Conservation (phyloP, 92 coral and sea anemone genomes). For the Epizoanthus ramosus region DNA sequence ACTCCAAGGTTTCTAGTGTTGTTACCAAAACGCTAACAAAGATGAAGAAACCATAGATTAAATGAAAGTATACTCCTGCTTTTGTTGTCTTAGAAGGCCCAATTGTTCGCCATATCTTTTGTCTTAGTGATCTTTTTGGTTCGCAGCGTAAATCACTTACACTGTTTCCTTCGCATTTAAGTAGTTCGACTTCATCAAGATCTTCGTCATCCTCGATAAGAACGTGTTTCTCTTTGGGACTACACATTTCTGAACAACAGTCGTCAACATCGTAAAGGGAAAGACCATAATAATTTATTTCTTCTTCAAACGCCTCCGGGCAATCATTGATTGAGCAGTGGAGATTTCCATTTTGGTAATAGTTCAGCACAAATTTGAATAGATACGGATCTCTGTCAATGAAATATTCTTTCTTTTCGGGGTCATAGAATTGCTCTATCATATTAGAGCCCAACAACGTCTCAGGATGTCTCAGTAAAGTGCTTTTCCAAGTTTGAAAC, state of each 20-base stretch:
- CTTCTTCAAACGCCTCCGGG: conserved; percentile 93
- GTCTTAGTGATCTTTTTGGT: conserved; percentile 72
- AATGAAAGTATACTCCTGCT: conserved; percentile 80
- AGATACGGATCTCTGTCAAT: conserved; percentile 93
- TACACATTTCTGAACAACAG: conserved; percentile 91
- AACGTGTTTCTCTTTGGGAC: conserved; percentile 66
- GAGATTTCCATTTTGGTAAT: conserved; percentile 87
- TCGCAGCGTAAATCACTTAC: conserved; percentile 67
- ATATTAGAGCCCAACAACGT: conserved; percentile 87
- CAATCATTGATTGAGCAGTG: conserved; percentile 95
- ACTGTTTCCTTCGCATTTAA: conserved; percentile 59
- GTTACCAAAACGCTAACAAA: conserved; percentile 79
- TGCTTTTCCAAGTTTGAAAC: conserved; percentile 91
- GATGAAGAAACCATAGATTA: conserved; percentile 82
- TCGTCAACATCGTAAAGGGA: conserved; percentile 89
- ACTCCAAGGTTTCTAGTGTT: conserved; percentile 79
- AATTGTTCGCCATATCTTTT: conserved; percentile 87
- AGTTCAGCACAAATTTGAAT: conserved; percentile 91
- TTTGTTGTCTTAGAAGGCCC: conserved; percentile 88
- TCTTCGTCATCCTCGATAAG: conserved; percentile 71
- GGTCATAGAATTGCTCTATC: conserved; percentile 82
- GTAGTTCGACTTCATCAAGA: conserved; percentile 61
- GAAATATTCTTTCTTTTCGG: conserved; percentile 81
- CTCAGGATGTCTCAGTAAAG: conserved; percentile 78
- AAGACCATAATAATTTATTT: conserved; percentile 89